Percentiles rank a stretch among this genome's conserved stretches.
Evolutionary conservation across 2,888 invertebrate species (phyloP).

Genomic region (Ormyrus labotus): DNA sequence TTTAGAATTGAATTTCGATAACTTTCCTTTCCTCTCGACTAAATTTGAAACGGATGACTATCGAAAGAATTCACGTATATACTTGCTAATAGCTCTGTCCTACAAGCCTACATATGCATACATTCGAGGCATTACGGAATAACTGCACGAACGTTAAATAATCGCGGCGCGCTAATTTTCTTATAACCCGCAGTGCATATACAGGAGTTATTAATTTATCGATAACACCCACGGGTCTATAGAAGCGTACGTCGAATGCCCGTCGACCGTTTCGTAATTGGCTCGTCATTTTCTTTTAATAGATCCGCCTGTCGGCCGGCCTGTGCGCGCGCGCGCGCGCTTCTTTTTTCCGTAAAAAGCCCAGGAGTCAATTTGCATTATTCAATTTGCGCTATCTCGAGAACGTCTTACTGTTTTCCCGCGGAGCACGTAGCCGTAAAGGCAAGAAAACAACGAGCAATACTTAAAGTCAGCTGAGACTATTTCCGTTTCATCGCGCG

Average conservation of each 20-base stretch:
- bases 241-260: no score
- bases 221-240: neutral
- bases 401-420: neutral
- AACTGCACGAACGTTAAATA: conserved; percentile 2
- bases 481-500: conserved; percentile 47
- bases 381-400: conserved; percentile 43
- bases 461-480: conserved; percentile 7
- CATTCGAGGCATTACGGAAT: neutral
- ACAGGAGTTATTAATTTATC: conserved; percentile 14
- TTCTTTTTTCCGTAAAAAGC: no score
- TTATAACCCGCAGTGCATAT: conserved; percentile 6
- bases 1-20: no score
- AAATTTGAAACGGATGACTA: no score
- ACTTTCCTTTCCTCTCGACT: no score
- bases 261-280: conserved; percentile 36
- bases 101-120: no score
- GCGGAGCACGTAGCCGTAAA: neutral
- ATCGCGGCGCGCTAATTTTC: conserved; percentile 17
- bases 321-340: neutral
- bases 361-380: conserved; percentile 42
- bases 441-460: conserved; percentile 13
- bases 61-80: no score
- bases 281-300: conserved; percentile 29
- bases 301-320: neutral
- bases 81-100: no score